Evolutionary conservation across 2,888 invertebrate species (phyloP).

Genomic region (Deroplatys truncata): DNA sequence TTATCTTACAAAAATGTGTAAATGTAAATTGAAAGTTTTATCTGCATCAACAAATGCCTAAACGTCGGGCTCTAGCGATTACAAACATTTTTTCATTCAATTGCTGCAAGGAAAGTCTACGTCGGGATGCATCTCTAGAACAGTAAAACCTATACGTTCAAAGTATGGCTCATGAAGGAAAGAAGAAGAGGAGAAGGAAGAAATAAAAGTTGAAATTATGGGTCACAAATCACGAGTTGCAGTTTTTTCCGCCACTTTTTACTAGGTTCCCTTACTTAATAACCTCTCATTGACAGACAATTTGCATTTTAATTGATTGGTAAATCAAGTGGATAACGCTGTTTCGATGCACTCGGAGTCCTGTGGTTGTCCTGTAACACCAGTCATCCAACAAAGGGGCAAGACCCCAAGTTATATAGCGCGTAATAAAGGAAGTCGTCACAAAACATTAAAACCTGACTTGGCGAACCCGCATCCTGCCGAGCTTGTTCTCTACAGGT

Average conservation of each 20-base stretch:
- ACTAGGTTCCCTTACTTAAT: neutral
- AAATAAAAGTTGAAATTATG: too few relatives aligned
- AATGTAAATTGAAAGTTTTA: too few relatives aligned
- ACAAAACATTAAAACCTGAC: neutral
- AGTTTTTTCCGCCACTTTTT: neutral
- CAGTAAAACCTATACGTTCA: too few relatives aligned
- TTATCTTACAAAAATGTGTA: too few relatives aligned
- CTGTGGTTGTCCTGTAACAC: neutral
- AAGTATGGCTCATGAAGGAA: too few relatives aligned
- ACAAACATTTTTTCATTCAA: too few relatives aligned
- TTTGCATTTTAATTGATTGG: neutral
- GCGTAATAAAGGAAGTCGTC: neutral
- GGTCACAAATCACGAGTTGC: too few relatives aligned
- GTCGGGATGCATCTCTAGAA: too few relatives aligned
- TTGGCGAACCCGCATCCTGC: neutral
- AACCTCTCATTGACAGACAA: neutral
- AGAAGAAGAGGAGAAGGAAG: too few relatives aligned
- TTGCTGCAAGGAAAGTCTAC: too few relatives aligned
- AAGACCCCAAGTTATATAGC: neutral
- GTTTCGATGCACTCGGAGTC: neutral
- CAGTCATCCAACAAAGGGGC: neutral
- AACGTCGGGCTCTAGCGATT: too few relatives aligned
- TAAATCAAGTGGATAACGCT: neutral
- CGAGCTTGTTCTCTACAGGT: neutral
- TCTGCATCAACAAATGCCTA: too few relatives aligned